Base-by-base conservation (phyloP, 2,888 invertebrate species). In the Notodonta dromedarius region DNA sequence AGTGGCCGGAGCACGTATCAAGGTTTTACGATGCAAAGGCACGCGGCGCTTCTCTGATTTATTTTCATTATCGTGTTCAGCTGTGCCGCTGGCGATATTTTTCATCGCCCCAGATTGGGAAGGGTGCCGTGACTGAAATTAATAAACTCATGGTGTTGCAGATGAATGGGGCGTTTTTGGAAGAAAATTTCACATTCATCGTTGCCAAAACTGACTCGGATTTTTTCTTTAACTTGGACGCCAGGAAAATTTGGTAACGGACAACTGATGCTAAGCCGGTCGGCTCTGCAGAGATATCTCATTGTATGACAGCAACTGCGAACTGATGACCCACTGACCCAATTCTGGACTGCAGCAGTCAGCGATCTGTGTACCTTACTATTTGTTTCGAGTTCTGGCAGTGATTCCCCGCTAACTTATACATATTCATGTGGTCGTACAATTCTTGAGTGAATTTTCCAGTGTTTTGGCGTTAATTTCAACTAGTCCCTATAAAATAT, bases 271-370 rank as follows among this genome's bases (percentile, higher is more conserved):
- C 84, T 83, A 86, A 82, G 82, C 79, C 83, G 80, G 78, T 79
- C 79, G 79, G 76, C 77, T 81, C 88, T 86, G 90, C 89, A 89
- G 86, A 85, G 86, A 89, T 91, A 90, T 88, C 88, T 88, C 91
- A 88, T 87, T 90, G 88, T 90, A 86, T 88, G 91, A 86, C 89
- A 86, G 84, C 80, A 79, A 82, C 83, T 80, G 79, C 76, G 79
- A 83, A 85, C 84, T 86, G 85, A 87, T 89, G 91, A 87, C 93
- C 92, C 77, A 89, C 80, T 93, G 84, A 91, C 93, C 93, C 76
- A 86, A 73, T 86, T 93, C 80, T 87, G 85, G 84, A 87, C 86
- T 92, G 92, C 91, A 89, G 92, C 90, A 90, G 87, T 83, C 82
- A 83, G 79, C 78, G 73, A 82, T 83, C 79, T 83, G 82, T 84